A percentile compares a stretch with the other conserved stretches of the same genome.
Evolutionary conservation across 2,797 vertebrate species (phyloP).

Genomic region (Xiphophorus birchmanni): DNA sequence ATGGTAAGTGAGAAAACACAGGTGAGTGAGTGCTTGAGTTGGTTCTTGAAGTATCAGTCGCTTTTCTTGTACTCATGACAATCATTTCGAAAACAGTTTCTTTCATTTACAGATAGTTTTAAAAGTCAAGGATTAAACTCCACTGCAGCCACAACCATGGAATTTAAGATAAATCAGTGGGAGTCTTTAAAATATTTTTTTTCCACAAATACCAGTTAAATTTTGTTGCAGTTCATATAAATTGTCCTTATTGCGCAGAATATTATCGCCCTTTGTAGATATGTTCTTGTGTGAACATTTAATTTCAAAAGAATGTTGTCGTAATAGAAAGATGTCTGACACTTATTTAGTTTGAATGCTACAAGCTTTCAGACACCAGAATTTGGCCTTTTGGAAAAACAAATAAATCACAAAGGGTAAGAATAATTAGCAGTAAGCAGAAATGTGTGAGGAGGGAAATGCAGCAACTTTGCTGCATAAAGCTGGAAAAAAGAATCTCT

Average conservation of each 20-base stretch:
- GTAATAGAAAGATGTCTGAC: background rate
- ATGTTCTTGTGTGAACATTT: background rate
- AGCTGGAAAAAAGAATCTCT: background rate
- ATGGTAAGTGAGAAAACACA: background rate
- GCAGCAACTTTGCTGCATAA: background rate
- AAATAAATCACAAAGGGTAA: background rate
- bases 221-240: background rate
- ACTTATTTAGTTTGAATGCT: background rate
- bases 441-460: background rate
- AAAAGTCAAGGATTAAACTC: background rate
- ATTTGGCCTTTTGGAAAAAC: background rate
- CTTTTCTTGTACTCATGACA: background rate
- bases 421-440: background rate
- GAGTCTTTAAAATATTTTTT: background rate
- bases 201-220: background rate
- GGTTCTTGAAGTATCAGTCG: background rate
- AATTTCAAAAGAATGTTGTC: background rate
- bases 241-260: background rate
- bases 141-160: background rate
- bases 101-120: background rate
- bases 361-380: background rate
- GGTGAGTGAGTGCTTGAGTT: background rate
- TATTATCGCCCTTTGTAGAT: background rate
- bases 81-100: background rate
- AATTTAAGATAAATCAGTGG: background rate